Evolutionary conservation across 1,140 invertebrate species (phyloP), one percentile per base, ranked within the genome.

Genomic region (Polypedilum pembai): DNA sequence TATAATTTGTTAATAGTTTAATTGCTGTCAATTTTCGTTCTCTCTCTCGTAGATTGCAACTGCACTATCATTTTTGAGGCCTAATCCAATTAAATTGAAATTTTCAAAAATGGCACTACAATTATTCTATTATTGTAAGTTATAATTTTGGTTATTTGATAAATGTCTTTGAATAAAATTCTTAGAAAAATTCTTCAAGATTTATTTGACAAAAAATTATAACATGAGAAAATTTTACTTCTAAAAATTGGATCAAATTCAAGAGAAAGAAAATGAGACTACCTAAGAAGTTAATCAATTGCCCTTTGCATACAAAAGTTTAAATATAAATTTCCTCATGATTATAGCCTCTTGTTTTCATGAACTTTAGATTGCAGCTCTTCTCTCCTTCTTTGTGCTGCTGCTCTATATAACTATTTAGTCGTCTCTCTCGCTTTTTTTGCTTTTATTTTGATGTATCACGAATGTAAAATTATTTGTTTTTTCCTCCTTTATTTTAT

Each of bases 221-320:
- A 33, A 20, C 65, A 69, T 4, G n/a, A 56, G n/a, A 56, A 56
- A n/a, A n/a, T n/a, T n/a, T n/a, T n/a, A 56, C 45, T 33, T 33
- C 5, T 3, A 3, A 33, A 33, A 33, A 33, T 33, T 33, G 24
- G 24, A 33, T 15, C 7, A 56, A 17, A 15, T 56, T 56, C 10
- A 17, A 56, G 45, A 56, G 45, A 17, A 56, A 56, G n/a, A 15
- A 56, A 8, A 3, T 17, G 45, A 56, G 65, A 69, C 65, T 69
- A 69, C 65, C 65, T 69, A 69, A 69, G 65, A 69, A 69, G 65
- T 69, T 69, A 69, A 69, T 69, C 65, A 18, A 69, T 69, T 69
- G 20, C 24, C 24, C 24, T 33, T 21, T 69, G 17, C 17, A 20
- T 69, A 18, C 24, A 33, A 33, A 33, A 33, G 24, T 69, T 69